phyloP scores from a whole-genome alignment of 2,797 vertebrate genomes.

The Thalassophryne amazonica region DNA sequence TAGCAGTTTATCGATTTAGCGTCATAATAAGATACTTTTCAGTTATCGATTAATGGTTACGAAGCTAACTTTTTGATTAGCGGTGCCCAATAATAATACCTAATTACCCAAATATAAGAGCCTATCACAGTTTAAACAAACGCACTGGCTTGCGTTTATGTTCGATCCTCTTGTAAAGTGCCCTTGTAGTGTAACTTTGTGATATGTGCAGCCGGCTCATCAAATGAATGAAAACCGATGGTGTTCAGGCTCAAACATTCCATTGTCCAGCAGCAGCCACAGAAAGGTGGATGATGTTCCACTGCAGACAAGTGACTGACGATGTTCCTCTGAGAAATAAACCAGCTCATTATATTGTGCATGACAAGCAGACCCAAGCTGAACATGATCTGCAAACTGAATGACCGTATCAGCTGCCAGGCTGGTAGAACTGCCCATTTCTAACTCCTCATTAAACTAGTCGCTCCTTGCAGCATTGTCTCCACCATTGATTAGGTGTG shows the following conservation, averaged over 20 bases:
- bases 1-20: too few species aligned
- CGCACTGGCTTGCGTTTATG: too few species aligned
- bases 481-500: too few species aligned
- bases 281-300: not conserved
- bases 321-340: not conserved
- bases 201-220: too few species aligned
- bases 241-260: slow-evolving; percentile 4
- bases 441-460: not conserved
- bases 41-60: too few species aligned
- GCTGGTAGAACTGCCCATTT: not conserved
- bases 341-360: slow-evolving; percentile 1
- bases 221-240: slow-evolving; percentile 9
- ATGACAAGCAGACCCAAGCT: not conserved
- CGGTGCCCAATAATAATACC: too few species aligned
- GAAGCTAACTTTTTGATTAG: too few species aligned
- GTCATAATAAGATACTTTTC: too few species aligned
- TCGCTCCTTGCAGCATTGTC: not conserved
- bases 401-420: not conserved
- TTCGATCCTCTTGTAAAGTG: too few species aligned
- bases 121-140: too few species aligned
- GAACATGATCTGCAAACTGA: not conserved
- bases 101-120: too few species aligned
- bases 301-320: slow-evolving; percentile 11
- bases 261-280: slow-evolving; percentile 8
- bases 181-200: too few species aligned